Evolutionary conservation across 2,888 invertebrate species (phyloP).

Genomic region (Patella depressa): DNA sequence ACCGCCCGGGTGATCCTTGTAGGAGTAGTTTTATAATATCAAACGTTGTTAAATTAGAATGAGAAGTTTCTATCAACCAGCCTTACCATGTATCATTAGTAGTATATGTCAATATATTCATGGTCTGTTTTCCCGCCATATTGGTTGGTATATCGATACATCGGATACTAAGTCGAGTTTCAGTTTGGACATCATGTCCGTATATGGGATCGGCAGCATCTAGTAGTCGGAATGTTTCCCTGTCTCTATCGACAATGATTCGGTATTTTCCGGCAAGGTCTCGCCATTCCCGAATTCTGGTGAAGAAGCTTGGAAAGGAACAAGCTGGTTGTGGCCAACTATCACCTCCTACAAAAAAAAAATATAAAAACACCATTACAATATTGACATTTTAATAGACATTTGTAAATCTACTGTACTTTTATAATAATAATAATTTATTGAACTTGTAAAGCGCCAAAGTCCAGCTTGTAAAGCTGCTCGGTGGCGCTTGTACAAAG

Average conservation of each 20-base stretch:
- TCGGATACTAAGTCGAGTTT: slow-evolving; percentile 48
- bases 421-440: too few relatives aligned
- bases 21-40: too few relatives aligned
- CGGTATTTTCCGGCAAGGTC: slow-evolving; percentile 57
- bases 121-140: slow-evolving; percentile 5
- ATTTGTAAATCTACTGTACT: too few relatives aligned
- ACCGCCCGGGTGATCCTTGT: too few relatives aligned
- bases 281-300: slow-evolving; percentile 55
- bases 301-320: slow-evolving; percentile 56
- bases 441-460: too few relatives aligned
- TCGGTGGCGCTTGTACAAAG: too few relatives aligned
- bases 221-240: slow-evolving; percentile 51
- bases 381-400: too few relatives aligned
- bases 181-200: slow-evolving; percentile 32
- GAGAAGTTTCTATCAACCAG: too few relatives aligned
- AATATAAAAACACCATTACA: too few relatives aligned
- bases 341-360: slow-evolving; percentile 34
- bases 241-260: slow-evolving; percentile 49
- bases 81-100: slow-evolving; percentile 56
- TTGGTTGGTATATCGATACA: slow-evolving; percentile 44
- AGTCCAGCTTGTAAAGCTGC: too few relatives aligned
- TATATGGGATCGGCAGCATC: slow-evolving; percentile 36
- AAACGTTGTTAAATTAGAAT: too few relatives aligned
- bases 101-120: slow-evolving; percentile 46
- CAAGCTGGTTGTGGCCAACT: slow-evolving; percentile 53